Evolutionary conservation across 1,140 invertebrate genomes (phyloP).

Genomic region (Stegodyphus dumicola): DNA sequence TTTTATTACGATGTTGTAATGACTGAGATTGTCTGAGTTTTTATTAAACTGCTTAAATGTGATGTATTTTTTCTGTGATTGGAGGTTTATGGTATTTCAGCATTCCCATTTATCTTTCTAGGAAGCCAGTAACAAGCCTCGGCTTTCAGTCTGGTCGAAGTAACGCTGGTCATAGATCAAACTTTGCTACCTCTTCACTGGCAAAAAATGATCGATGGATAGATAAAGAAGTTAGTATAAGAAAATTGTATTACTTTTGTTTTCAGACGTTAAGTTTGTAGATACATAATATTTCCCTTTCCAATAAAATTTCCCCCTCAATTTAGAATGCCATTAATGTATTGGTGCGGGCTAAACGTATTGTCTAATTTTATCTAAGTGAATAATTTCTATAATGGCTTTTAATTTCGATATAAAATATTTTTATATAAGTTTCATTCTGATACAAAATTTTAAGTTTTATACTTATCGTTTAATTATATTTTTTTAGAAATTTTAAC

Average conservation of each 20-base stretch:
- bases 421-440: neutral
- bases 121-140: conserved; percentile 24
- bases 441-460: too few species aligned
- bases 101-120: neutral
- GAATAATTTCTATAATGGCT: neutral
- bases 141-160: conserved; percentile 9
- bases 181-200: conserved; percentile 28
- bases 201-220: conserved; percentile 42
- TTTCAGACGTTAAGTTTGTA: neutral
- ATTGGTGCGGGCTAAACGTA: neutral
- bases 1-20: too few species aligned
- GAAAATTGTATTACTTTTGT: neutral
- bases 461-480: too few species aligned
- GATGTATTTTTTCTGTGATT: too few species aligned
- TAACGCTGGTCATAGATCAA: conserved; percentile 4
- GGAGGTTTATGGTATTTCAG: neutral
- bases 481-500: too few species aligned
- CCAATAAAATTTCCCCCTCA: neutral
- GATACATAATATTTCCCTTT: neutral
- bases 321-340: neutral
- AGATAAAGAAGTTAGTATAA: conserved; percentile 37
- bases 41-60: too few species aligned
- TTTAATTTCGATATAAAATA: neutral
- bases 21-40: too few species aligned
- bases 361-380: neutral